These are phyloP conservation scores for Heliconius congener DNA, from an alignment of 1,140 invertebrate genomes.

Conservation along the genomic window DNA sequence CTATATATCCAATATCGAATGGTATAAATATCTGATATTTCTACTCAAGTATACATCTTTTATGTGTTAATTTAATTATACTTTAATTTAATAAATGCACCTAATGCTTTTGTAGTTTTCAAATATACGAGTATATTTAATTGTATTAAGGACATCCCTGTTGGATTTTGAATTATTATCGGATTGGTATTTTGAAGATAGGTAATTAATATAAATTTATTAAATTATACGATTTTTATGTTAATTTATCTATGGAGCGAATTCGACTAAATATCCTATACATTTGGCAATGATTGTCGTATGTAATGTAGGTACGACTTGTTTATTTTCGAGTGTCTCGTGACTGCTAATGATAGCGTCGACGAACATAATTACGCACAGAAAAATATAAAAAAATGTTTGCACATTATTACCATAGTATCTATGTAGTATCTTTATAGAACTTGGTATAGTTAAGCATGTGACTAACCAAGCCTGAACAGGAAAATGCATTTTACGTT, in stretches of 20 bases:
- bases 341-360: constrained; percentile 43
- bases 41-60: neutral
- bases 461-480: neutral
- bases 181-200: too few relatives aligned
- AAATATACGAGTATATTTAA: too few relatives aligned
- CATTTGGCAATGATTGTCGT: constrained; percentile 53
- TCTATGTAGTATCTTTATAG: neutral
- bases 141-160: too few relatives aligned
- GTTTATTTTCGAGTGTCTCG: constrained; percentile 71
- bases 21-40: neutral
- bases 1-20: neutral
- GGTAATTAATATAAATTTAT: too few relatives aligned
- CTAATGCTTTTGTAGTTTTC: too few relatives aligned
- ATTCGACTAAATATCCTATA: neutral
- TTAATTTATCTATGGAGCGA: neutral
- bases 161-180: too few relatives aligned
- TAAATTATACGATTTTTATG: too few relatives aligned
- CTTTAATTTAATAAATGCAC: too few relatives aligned
- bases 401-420: neutral
- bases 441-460: neutral
- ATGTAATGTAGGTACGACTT: constrained; percentile 38
- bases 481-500: constrained; percentile 2
- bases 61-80: too few relatives aligned
- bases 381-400: neutral
- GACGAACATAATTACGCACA: constrained; percentile 31